A percentile compares a stretch with the other conserved stretches of the same genome.
These are phyloP conservation scores for Leucophenga varia DNA, from an alignment of 1,140 invertebrate species.

Conservation along the genomic window DNA sequence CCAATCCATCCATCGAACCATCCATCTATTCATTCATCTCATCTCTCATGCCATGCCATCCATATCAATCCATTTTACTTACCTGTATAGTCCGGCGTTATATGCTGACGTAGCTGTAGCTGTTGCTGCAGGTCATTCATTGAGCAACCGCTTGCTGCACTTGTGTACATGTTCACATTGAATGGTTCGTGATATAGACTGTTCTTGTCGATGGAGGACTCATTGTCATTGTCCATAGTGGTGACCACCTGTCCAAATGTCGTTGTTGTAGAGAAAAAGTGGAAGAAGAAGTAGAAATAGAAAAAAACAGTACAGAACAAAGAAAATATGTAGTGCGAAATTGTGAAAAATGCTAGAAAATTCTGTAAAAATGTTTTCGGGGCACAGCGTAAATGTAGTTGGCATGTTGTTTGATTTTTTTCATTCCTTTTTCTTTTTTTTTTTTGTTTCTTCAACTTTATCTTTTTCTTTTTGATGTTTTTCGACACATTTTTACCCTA, in stretches of 20 bases:
- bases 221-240: constrained; percentile 55
- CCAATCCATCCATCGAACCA: constrained; percentile 8
- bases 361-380: constrained; percentile 12
- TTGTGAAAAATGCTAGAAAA: too few relatives aligned
- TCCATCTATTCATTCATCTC: constrained; percentile 5
- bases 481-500: too few relatives aligned
- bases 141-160: constrained; percentile 54
- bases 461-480: too few relatives aligned
- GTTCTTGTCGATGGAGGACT: constrained; percentile 58
- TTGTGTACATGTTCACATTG: constrained; percentile 58
- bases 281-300: constrained; percentile 1
- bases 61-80: constrained; percentile 25
- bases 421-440: neutral
- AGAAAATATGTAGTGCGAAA: constrained; percentile 14
- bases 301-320: constrained; percentile 18
- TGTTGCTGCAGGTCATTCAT: constrained; percentile 51
- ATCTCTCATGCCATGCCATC: too few relatives aligned
- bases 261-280: constrained; percentile 7
- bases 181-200: constrained; percentile 59
- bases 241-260: constrained; percentile 39
- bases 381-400: constrained; percentile 15
- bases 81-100: constrained; percentile 58
- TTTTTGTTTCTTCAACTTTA: constrained; percentile 15
- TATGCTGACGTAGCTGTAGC: constrained; percentile 41
- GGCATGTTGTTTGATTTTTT: constrained; percentile 3